phyloP scores from a whole-genome alignment of 2,888 invertebrate genomes.

The Lepidochitona cinerea region DNA sequence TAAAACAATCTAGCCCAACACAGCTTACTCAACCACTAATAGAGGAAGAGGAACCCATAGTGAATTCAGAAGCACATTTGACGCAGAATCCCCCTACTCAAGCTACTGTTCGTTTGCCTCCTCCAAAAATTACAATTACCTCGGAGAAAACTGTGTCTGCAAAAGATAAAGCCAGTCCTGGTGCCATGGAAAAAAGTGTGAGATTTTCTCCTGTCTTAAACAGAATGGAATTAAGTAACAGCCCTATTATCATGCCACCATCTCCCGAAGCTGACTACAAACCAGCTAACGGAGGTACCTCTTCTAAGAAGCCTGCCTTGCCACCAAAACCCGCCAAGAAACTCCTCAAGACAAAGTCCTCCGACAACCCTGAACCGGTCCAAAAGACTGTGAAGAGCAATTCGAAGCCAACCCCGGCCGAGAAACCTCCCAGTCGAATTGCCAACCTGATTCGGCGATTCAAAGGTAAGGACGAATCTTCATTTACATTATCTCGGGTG shows the following conservation, averaged over 20 bases:
- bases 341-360: background rate
- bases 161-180: background rate
- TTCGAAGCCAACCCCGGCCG: background rate
- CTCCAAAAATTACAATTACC: background rate
- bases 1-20: background rate
- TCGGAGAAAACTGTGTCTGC: background rate
- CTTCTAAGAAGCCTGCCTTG: background rate
- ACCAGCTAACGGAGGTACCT: background rate
- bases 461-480: constrained; percentile 8
- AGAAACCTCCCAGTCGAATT: background rate
- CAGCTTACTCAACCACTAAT: too few species aligned
- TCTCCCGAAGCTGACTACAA: background rate
- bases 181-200: constrained; percentile 4
- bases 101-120: background rate
- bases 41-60: background rate
- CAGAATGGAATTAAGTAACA: background rate
- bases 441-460: background rate
- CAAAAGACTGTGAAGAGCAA: background rate
- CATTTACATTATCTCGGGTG: background rate
- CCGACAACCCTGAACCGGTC: background rate
- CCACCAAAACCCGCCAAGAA: background rate
- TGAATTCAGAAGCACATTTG: background rate
- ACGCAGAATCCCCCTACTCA: background rate
- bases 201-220: background rate
- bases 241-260: background rate